phyloP scores from a whole-genome alignment of 2,888 invertebrate species.

The Pseudeuparius sepicola region DNA sequence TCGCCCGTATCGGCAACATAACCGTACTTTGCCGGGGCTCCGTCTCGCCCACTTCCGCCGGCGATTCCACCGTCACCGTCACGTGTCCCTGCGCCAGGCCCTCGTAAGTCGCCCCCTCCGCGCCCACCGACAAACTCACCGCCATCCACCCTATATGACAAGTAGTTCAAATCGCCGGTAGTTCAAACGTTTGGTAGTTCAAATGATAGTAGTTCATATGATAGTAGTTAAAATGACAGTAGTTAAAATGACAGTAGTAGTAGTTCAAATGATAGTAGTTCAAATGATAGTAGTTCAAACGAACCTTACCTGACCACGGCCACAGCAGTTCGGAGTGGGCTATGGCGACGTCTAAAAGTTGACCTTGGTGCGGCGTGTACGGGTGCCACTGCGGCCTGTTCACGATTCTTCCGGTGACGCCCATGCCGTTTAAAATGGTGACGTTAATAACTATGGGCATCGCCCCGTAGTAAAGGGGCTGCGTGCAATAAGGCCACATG shows the following conservation, averaged over 20 bases:
- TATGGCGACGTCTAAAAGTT: slow-evolving; percentile 67
- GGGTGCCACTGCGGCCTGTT: slow-evolving; percentile 78
- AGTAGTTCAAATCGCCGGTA: too few species aligned
- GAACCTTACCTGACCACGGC: slow-evolving; percentile 99
- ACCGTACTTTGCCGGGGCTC: slow-evolving; percentile 48
- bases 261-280: too few species aligned
- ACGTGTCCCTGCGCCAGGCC: slow-evolving; percentile 77
- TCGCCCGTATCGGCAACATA: slow-evolving; percentile 56
- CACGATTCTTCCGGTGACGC: slow-evolving; percentile 69
- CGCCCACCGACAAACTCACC: slow-evolving; percentile 60
- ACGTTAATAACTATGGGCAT: slow-evolving; percentile 87
- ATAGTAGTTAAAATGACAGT: too few species aligned
- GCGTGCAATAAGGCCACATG: slow-evolving; percentile 98
- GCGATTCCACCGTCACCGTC: slow-evolving; percentile 73
- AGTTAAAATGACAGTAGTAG: too few species aligned
- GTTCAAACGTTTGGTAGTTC: too few species aligned
- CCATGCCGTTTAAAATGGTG: slow-evolving; percentile 88
- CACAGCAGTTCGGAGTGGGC: slow-evolving; percentile 74
- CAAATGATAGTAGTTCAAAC: too few species aligned
- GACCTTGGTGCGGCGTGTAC: slow-evolving; percentile 65
- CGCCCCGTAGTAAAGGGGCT: slow-evolving; percentile 80
- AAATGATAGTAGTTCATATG: too few species aligned
- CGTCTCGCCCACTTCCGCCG: slow-evolving; percentile 52
- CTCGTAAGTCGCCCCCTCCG: slow-evolving; percentile 57
- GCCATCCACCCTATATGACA: slow-evolving; percentile 85